Percentiles rank a stretch among this genome's conserved stretches.
Evolutionary conservation across 2,113 vertebrate genomes (phyloP).

Genomic region (Rhodinocichla rosea): DNA sequence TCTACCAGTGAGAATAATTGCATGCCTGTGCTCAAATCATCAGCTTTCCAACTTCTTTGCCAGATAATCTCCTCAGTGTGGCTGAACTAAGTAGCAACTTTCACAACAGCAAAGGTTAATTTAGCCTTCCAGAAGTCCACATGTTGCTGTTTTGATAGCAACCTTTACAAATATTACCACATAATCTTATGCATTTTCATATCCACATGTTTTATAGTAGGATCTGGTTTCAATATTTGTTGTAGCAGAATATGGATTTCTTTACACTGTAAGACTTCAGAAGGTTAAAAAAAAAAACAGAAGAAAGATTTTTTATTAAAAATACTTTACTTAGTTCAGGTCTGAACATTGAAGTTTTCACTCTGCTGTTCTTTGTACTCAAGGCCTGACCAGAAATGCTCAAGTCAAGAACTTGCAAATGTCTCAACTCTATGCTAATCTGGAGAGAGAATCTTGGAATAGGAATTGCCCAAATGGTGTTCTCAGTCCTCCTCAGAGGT

Average conservation of each 20-base stretch:
- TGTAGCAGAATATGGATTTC: neutral
- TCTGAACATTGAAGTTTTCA: neutral
- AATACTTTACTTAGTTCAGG: neutral
- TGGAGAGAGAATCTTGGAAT: neutral
- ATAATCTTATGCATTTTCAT: neutral
- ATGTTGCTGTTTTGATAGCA: neutral
- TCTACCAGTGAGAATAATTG: constrained; percentile 4
- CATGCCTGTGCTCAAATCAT: neutral
- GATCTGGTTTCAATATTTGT: neutral
- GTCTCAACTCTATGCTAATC: neutral
- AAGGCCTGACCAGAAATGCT: neutral
- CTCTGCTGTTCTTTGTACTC: neutral
- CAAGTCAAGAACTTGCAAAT: neutral
- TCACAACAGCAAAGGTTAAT: constrained; percentile 15
- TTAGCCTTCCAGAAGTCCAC: neutral
- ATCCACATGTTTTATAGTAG: neutral
- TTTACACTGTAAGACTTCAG: neutral
- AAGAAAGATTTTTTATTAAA: neutral
- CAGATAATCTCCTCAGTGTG: neutral
- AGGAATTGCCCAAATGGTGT: neutral
- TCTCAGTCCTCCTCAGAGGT: neutral
- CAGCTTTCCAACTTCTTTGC: neutral
- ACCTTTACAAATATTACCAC: neutral
- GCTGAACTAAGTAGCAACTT: neutral
- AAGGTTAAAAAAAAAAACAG: neutral